These are phyloP conservation scores for Malaclemys terrapin DNA, from an alignment of 2,113 vertebrate species.

Conservation along the genomic window DNA sequence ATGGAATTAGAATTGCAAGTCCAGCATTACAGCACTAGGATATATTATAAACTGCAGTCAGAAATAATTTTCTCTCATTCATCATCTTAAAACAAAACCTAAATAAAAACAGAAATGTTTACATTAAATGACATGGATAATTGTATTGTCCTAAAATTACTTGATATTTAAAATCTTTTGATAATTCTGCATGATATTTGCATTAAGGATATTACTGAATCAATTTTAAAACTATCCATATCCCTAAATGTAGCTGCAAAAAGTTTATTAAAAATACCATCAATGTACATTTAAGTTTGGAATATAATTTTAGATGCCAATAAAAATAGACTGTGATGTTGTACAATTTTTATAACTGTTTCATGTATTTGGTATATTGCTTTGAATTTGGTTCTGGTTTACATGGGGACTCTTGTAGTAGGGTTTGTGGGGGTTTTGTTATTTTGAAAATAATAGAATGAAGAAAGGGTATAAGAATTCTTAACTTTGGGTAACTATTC, in stretches of 20 bases:
- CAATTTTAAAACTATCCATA: not conserved
- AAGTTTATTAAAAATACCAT: not conserved
- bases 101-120: not conserved
- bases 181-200: not conserved
- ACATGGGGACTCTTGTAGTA: not conserved
- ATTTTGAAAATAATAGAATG: not conserved
- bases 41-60: not conserved
- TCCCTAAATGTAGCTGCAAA: not conserved
- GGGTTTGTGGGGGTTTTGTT: not conserved
- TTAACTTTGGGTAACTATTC: not conserved
- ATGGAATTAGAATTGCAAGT: not conserved
- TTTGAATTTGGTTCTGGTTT: not conserved
- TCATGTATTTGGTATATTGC: not conserved
- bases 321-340: not conserved
- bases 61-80: constrained; percentile 3
- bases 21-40: not conserved
- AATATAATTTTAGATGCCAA: not conserved
- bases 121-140: not conserved
- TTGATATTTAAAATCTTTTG: not conserved
- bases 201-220: not conserved
- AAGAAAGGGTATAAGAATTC: not conserved
- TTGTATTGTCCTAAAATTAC: accelerated
- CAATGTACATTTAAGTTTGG: not conserved
- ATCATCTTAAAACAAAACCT: not conserved
- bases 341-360: not conserved